A percentile compares a stretch with the other conserved stretches of the same genome.
These are phyloP conservation scores for Epinephelus moara DNA, from an alignment of 2,113 vertebrate species.

Conservation along the genomic window DNA sequence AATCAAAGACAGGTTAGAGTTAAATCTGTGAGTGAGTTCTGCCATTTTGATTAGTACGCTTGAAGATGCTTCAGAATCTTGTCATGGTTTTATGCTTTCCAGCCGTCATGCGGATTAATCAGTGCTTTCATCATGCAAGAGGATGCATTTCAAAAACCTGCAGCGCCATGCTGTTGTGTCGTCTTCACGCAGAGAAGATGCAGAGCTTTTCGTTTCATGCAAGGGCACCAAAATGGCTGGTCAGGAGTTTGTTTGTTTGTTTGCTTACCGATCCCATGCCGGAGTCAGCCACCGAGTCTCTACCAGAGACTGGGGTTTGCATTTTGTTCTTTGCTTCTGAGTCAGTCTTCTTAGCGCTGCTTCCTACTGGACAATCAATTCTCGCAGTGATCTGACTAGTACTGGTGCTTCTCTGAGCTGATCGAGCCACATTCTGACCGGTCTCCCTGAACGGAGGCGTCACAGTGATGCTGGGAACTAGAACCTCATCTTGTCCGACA, in stretches of 20 bases:
- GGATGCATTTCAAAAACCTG: background rate
- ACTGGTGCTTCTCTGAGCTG: background rate
- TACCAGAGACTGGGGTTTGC: slow-evolving; percentile 36
- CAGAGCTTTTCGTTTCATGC: slow-evolving; percentile 41
- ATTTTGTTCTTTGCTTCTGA: slow-evolving; percentile 21
- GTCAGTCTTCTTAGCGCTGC: background rate
- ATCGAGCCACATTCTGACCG: background rate
- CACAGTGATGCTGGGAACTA: slow-evolving; percentile 51
- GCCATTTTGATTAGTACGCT: slow-evolving; percentile 37
- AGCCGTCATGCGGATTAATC: background rate
- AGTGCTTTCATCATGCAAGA: slow-evolving; percentile 29
- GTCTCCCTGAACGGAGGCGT: slow-evolving; percentile 23
- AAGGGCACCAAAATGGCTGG: background rate
- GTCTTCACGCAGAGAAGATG: slow-evolving; percentile 21
- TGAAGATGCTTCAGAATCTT: background rate
- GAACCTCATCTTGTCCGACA: background rate
- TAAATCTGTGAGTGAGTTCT: background rate
- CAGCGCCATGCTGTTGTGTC: slow-evolving; percentile 24
- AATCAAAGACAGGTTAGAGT: slow-evolving; percentile 26
- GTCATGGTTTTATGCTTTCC: slow-evolving; percentile 8
- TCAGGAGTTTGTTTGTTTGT: no score
- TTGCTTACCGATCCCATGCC: slow-evolving; percentile 80
- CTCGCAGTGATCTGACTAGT: slow-evolving; percentile 21
- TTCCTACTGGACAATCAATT: slow-evolving; percentile 43
- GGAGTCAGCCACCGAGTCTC: slow-evolving; percentile 66